Base-by-base conservation (phyloP, 2,888 invertebrate species). In the Leptogaster cylindrica region DNA sequence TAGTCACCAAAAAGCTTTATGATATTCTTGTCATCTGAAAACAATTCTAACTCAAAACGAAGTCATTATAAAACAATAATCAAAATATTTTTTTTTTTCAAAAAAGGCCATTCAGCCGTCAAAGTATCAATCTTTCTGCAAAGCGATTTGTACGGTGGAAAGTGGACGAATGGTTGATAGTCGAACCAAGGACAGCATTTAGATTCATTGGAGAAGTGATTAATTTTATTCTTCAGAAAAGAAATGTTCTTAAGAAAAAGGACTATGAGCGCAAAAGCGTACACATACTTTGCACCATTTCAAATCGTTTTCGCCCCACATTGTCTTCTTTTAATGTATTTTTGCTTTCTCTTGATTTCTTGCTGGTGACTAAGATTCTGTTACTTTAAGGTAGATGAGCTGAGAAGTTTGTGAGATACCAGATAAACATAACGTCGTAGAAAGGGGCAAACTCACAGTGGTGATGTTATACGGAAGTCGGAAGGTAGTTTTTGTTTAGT, bases 131-230 rank as follows among this genome's bases (percentile, higher is more conserved):
- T 67, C 67, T 67, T 61, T 36, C 50, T 67, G 51, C 50, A 50
- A 67, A 48, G 39, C 58, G 50, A 66, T 66, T 66, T 65, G 46
- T 27, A 25, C 64, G 23, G 31, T 39, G 18, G 48, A 67, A 33
- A 55, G 44, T n/a, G 58, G 65, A 68, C 68, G 48, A 68, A 68
- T 68, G 68, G 58, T 65, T 48, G 50, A 65, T 68, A 25, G 51
- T 36, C 58, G 58, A 58, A 27, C 25, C 12, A 8, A 14, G 36
- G 39, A 65, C 65, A 28, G 48, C 52, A 48, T 68, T 50, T 36
- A 41, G 65, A 68, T 68, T 65, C 64, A 65, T 65, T 65, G 65
- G 48, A 55, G 39, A 58, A 68, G 55, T 68, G 68, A 68, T 68
- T 68, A 68, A 68, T 68, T 68, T 55, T 46, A n/a, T 58, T 23